These are phyloP conservation scores for Drosophila tani DNA, from an alignment of 1,140 invertebrate genomes.

Conservation along the genomic window DNA sequence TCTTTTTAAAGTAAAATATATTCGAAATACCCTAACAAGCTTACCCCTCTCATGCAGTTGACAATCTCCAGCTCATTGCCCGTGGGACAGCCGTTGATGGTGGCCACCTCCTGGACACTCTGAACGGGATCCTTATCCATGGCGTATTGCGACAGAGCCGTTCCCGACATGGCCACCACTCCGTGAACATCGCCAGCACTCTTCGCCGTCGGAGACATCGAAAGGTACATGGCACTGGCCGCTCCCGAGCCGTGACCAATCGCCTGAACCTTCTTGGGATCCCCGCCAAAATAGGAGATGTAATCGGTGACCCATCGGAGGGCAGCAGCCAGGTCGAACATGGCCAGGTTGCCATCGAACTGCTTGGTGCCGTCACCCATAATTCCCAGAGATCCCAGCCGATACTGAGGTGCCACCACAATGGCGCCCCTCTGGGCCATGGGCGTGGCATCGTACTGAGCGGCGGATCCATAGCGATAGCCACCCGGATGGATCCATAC, in stretches of 20 bases:
- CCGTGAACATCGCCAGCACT: slow-evolving; percentile 86
- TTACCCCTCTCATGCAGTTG: slow-evolving; percentile 86
- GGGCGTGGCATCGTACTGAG: slow-evolving; percentile 88
- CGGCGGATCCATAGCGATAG: slow-evolving; percentile 88
- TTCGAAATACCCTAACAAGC: not conserved
- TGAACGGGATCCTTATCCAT: slow-evolving; percentile 86
- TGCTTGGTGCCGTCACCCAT: slow-evolving; percentile 88
- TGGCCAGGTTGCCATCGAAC: slow-evolving; percentile 89
- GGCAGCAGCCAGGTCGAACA: slow-evolving; percentile 89
- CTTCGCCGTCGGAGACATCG: slow-evolving; percentile 86
- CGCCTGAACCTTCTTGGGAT: slow-evolving; percentile 88
- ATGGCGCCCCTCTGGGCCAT: slow-evolving; percentile 89
- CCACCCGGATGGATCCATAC: slow-evolving; percentile 89
- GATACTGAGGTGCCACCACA: slow-evolving; percentile 92
- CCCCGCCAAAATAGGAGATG: slow-evolving; percentile 89
- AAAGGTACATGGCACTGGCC: slow-evolving; percentile 87
- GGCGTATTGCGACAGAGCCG: slow-evolving; percentile 88
- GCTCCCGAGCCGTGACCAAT: slow-evolving; percentile 90
- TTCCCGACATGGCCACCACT: slow-evolving; percentile 89
- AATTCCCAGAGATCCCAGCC: slow-evolving; percentile 92
- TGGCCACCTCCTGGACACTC: slow-evolving; percentile 86
- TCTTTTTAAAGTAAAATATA: not conserved
- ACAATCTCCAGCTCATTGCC: slow-evolving; percentile 86
- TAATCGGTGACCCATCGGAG: slow-evolving; percentile 89
- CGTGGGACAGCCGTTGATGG: slow-evolving; percentile 86